phyloP scores from a whole-genome alignment of 2,888 invertebrate species.

The Myopa tessellatipennis region DNA sequence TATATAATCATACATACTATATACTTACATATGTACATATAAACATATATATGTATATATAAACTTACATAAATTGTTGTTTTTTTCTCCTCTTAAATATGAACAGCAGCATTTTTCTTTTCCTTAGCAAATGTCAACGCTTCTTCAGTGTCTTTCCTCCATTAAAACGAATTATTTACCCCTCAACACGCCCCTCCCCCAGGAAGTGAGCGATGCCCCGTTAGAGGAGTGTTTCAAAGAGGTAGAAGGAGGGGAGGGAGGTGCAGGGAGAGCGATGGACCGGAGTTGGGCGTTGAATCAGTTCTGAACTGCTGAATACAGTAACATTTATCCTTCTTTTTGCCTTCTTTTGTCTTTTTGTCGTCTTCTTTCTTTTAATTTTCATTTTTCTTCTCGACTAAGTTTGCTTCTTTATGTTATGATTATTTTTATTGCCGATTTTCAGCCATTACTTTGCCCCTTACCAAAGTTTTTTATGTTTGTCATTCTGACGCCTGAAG shows the following conservation, averaged over 20 bases:
- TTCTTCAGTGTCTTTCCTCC: background rate
- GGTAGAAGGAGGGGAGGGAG: background rate
- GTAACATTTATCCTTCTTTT: background rate
- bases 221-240: background rate
- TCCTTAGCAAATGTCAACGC: background rate
- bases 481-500: background rate
- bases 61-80: background rate
- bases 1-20: no score
- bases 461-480: background rate
- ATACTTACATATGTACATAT: no score
- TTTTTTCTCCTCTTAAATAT: background rate
- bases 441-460: slow-evolving; percentile 21
- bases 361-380: background rate
- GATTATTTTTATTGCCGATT: slow-evolving; percentile 43
- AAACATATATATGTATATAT: no score
- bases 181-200: background rate
- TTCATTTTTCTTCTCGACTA: slow-evolving; percentile 41
- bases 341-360: background rate
- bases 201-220: no score
- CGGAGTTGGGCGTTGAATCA: background rate
- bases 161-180: background rate
- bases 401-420: slow-evolving; percentile 41
- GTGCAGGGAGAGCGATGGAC: no score
- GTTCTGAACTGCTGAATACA: background rate
- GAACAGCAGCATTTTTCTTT: background rate